Evolutionary conservation across 2,888 invertebrate species (phyloP).

Genomic region (Ochropacha duplaris): DNA sequence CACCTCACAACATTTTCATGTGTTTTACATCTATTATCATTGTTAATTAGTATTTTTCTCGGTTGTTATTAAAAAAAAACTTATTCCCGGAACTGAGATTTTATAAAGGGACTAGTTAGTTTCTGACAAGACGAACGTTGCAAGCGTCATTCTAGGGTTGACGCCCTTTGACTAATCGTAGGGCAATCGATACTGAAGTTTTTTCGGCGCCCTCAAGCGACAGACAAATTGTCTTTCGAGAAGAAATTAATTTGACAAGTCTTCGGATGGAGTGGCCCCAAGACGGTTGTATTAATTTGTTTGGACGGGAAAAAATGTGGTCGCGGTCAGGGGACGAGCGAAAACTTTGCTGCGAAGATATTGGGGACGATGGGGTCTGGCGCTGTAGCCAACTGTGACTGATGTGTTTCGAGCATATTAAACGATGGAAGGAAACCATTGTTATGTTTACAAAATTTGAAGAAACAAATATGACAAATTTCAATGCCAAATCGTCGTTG

Average conservation of each 20-base stretch:
- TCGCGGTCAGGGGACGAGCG: constrained; percentile 39
- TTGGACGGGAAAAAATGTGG: constrained; percentile 80
- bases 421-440: background rate
- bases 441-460: no score
- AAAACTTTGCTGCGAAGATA: constrained; percentile 33
- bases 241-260: constrained; percentile 83
- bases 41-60: no score
- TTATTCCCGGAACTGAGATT: background rate
- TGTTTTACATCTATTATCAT: background rate
- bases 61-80: background rate
- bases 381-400: constrained; percentile 21
- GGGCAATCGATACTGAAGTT: constrained; percentile 72
- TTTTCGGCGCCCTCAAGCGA: constrained; percentile 65
- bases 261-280: constrained; percentile 59
- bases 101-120: background rate
- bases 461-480: no score
- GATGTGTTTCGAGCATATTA: constrained; percentile 10
- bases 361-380: constrained; percentile 25
- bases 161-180: constrained; percentile 59
- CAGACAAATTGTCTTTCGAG: constrained; percentile 81
- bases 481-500: no score
- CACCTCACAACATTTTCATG: background rate
- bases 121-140: background rate
- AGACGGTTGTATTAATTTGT: constrained; percentile 80
- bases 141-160: background rate